Percentiles rank a stretch among this genome's conserved stretches.
phyloP scores from a whole-genome alignment of 2,113 vertebrate species.

The Calonectris borealis region DNA sequence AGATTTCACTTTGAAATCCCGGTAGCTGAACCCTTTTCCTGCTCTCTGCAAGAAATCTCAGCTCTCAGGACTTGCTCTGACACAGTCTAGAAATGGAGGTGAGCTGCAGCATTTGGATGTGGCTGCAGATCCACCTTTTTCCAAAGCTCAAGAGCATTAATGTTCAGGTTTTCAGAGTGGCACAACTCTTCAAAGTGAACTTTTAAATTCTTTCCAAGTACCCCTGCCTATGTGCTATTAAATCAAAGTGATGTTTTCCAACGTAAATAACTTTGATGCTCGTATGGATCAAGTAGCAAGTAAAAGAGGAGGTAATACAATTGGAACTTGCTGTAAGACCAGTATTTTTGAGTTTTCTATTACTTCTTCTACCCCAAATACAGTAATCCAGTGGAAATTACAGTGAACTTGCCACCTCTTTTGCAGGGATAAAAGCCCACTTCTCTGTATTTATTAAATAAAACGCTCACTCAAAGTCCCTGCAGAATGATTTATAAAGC shows the following conservation, averaged over 20 bases:
- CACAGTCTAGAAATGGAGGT: not conserved
- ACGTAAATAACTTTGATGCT: not conserved
- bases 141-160: not conserved
- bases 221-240: not conserved
- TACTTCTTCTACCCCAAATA: not conserved
- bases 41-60: not conserved
- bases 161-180: not conserved
- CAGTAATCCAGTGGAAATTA: conserved; percentile 22
- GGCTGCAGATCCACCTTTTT: not conserved
- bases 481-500: conserved; percentile 1
- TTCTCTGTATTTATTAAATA: conserved; percentile 32
- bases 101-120: not conserved
- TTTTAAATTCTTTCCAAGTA: not conserved
- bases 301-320: not conserved
- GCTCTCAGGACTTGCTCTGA: not conserved
- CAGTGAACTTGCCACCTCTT: not conserved
- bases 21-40: not conserved
- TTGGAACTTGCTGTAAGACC: not conserved
- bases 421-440: not conserved
- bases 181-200: not conserved
- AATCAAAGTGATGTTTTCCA: not conserved
- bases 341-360: not conserved
- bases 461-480: not conserved
- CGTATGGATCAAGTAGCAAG: not conserved
- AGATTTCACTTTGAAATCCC: not conserved